Evolutionary conservation across 2,797 vertebrate genomes (phyloP), one percentile per base, ranked within the genome.

Genomic region (Adrianichthys oophorus): DNA sequence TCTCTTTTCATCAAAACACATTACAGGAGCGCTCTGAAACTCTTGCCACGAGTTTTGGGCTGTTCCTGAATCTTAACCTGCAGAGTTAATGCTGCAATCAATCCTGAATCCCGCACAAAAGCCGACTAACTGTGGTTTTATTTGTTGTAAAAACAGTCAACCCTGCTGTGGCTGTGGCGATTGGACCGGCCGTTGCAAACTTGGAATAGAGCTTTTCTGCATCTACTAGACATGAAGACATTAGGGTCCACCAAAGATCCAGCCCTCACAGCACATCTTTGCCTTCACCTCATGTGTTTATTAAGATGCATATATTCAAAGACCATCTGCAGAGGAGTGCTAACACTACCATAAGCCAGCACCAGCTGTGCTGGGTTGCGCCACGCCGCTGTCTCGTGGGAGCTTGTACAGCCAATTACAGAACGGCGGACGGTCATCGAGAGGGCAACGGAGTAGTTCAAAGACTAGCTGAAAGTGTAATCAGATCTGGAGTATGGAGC

Each of bases 341-440:
- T 21, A 53, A 44, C 65, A 16, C 56, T 55, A 58, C 32, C 49
- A 7, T 42, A 41, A 29, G 41, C 63, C 46, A 17, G 41, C 65
- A 57, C 65, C 54, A 52, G 66, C 73, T 64, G 61, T 48, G 63
- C 68, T 53, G 49, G 21, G 53, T 64, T 18, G 49, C 21, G 52
- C 56, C 59, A 48, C 7, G 54, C 59, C 13, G 12, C 47, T 16
- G 41, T 52, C 69, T 67, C 52, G 1, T 15, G 69, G 62, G 72
- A 71, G 50, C 32, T 46, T 51, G 64, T 62, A 48, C 4, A 56
- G 73, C 67, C 83, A 76, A 72, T 81, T 79, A 79, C 45, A 41
- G 47, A 2, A 23, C 16, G 29, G 44, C n/a, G 56, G 65, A 60
- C 40, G 19, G 72, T 74, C 78, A 78, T 45, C 19, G 10, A 52